Conservation (phyloP, 2,797 vertebrate species). For the Liasis olivaceus region DNA sequence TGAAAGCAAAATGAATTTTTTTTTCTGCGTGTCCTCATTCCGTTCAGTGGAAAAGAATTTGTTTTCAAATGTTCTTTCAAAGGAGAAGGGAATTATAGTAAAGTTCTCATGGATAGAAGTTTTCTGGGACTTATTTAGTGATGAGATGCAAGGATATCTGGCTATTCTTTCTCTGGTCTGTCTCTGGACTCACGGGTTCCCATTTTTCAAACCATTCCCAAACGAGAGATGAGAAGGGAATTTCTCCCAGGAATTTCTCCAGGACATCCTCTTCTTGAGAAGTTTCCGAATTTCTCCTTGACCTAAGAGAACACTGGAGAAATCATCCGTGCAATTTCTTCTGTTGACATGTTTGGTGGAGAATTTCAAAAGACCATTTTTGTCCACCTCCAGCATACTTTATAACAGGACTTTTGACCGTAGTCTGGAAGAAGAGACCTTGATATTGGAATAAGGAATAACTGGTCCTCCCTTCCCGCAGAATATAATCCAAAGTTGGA, state of each 20-base stretch:
- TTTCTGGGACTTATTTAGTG: neutral
- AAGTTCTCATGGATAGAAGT: neutral
- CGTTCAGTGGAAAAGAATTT: neutral
- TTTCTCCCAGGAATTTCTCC: too few species aligned
- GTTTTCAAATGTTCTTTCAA: neutral
- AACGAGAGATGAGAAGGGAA: too few species aligned
- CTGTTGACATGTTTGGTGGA: too few species aligned
- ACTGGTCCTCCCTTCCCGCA: neutral
- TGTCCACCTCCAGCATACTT: too few species aligned
- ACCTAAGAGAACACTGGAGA: too few species aligned
- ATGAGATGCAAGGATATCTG: neutral
- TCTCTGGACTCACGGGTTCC: neutral
- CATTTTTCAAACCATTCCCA: neutral
- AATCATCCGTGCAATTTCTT: too few species aligned
- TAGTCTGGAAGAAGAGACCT: too few species aligned
- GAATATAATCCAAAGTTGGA: neutral
- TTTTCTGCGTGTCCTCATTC: neutral
- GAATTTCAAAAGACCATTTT: too few species aligned
- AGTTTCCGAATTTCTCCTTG: too few species aligned
- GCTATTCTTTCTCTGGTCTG: neutral
- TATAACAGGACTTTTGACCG: too few species aligned
- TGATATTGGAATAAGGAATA: too few species aligned
- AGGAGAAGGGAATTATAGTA: neutral
- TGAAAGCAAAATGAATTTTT: neutral
- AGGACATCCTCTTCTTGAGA: too few species aligned